Evolutionary conservation across 2,888 invertebrate species (phyloP).

Genomic region (Troides aeacus): DNA sequence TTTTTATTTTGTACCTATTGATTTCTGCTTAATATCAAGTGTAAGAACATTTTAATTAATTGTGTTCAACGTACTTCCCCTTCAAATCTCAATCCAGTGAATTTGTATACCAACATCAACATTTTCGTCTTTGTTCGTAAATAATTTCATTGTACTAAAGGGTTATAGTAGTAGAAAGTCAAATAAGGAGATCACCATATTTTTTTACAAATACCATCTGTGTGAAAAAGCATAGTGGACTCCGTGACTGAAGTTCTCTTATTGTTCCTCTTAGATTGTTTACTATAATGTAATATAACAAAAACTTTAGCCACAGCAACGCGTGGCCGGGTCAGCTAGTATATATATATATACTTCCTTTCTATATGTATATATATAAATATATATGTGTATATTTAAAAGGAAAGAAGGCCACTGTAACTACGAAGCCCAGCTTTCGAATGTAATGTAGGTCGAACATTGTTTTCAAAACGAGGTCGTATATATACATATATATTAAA

Average conservation of each 20-base stretch:
- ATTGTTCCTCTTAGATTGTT: conserved; percentile 34
- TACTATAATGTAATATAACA: conserved; percentile 36
- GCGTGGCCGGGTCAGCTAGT: conserved; percentile 30
- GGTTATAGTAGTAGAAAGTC: conserved; percentile 36
- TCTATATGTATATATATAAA: too few relatives aligned
- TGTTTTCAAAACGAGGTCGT: too few relatives aligned
- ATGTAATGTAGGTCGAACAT: too few relatives aligned
- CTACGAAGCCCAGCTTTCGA: too few relatives aligned
- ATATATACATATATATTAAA: too few relatives aligned
- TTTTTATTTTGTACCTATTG: conserved; percentile 32
- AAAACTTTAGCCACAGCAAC: conserved; percentile 36
- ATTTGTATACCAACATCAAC: conserved; percentile 35
- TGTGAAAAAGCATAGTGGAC: conserved; percentile 33
- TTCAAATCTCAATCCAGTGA: conserved; percentile 36
- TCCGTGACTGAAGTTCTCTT: conserved; percentile 30
- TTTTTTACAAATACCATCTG: conserved; percentile 32
- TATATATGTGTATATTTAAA: too few relatives aligned
- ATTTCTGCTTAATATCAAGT: conserved; percentile 34
- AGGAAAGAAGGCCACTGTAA: too few relatives aligned
- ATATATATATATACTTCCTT: too few relatives aligned
- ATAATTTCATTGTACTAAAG: conserved; percentile 34
- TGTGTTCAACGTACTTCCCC: conserved; percentile 31
- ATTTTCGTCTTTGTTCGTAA: conserved; percentile 30
- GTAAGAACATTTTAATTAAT: conserved; percentile 29
- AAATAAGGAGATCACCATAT: conserved; percentile 35